Percentiles rank a stretch among this genome's conserved stretches.
Conservation (phyloP, 2,113 vertebrate genomes). For the Syrrhaptes paradoxus region DNA sequence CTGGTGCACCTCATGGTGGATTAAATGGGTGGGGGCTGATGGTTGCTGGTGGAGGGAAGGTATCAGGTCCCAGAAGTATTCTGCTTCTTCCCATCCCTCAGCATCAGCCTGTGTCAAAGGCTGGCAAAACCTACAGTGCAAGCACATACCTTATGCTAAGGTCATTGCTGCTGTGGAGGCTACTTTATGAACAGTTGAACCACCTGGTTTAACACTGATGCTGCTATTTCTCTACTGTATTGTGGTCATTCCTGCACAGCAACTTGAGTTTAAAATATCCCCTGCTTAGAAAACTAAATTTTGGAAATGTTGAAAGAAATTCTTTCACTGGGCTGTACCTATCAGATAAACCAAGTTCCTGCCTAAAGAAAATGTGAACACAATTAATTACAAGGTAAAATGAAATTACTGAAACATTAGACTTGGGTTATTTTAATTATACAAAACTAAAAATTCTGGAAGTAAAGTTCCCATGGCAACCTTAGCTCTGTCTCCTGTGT, state of each 20-base stretch:
- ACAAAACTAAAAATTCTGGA: conserved; percentile 1
- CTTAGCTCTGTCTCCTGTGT: background rate
- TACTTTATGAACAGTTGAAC: background rate
- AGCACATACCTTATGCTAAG: background rate
- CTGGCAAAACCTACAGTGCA: background rate
- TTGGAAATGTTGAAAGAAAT: background rate
- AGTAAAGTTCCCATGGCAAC: conserved; percentile 19
- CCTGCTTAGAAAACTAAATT: background rate
- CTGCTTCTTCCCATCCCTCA: background rate
- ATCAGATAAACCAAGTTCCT: background rate
- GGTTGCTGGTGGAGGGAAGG: background rate
- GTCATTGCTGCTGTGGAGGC: background rate
- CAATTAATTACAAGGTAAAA: conserved; percentile 20
- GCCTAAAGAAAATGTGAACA: background rate
- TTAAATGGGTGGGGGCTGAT: fast-evolving
- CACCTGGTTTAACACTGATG: background rate
- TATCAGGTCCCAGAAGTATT: background rate
- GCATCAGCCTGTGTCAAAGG: background rate
- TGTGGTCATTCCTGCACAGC: background rate
- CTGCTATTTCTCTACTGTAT: background rate
- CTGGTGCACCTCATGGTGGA: background rate
- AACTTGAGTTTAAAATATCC: background rate
- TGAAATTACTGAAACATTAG: background rate
- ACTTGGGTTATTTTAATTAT: conserved; percentile 1
- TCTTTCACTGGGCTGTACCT: background rate